Percentiles rank a stretch among this genome's conserved stretches.
These are phyloP conservation scores for Sorex fumeus DNA, from an alignment of 2,113 vertebrate genomes.

Conservation along the genomic window DNA sequence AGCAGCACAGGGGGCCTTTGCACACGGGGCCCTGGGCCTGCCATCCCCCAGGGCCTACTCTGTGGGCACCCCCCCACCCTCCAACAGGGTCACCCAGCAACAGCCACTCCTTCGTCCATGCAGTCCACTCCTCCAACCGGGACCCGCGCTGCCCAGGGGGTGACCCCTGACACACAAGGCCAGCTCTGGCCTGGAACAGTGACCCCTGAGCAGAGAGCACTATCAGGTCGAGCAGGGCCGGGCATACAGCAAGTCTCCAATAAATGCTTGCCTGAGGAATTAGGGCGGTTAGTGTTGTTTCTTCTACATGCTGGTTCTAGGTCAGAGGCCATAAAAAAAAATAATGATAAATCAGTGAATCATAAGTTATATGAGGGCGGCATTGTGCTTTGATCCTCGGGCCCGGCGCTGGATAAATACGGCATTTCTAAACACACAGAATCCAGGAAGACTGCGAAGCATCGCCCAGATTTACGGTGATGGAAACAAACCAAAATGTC, in stretches of 20 bases:
- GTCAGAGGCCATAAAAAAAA: background rate
- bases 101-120: background rate
- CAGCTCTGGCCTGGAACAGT: too few relatives aligned
- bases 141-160: background rate
- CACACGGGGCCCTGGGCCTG: background rate
- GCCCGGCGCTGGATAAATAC: background rate
- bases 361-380: background rate
- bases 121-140: background rate
- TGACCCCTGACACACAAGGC: too few relatives aligned
- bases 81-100: background rate
- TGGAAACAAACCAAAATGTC: too few relatives aligned
- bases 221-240: too few relatives aligned
- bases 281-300: background rate
- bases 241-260: background rate
- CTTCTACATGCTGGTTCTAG: background rate
- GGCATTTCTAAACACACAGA: background rate
- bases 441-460: background rate
- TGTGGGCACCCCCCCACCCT: too few relatives aligned
- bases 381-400: background rate
- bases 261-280: background rate
- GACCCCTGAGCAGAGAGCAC: too few relatives aligned
- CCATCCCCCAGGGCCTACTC: background rate
- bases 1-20: background rate
- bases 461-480: background rate
- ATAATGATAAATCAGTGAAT: conserved; percentile 48